phyloP scores from a whole-genome alignment of 2,888 invertebrate species.

The Leptinotarsa rubiginosa region DNA sequence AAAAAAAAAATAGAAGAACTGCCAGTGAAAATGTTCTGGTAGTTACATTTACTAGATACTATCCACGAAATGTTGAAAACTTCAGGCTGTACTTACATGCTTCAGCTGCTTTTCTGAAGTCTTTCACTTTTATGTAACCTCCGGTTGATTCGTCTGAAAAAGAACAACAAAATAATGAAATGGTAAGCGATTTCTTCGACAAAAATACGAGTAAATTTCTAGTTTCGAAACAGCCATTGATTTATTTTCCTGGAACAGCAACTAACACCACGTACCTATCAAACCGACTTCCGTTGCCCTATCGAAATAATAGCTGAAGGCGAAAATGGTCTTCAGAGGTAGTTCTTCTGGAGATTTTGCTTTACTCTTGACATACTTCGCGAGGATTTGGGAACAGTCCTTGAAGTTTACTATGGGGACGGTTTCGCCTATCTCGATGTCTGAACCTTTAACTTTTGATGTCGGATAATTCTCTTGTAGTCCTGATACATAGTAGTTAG shows the following conservation, averaged over 20 bases:
- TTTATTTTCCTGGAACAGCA: too few species aligned
- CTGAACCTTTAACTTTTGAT: slow-evolving; percentile 61
- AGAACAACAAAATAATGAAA: slow-evolving; percentile 29
- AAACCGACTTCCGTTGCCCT: slow-evolving; percentile 88
- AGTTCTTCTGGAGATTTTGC: slow-evolving; percentile 63
- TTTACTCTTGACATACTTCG: slow-evolving; percentile 69
- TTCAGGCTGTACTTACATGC: slow-evolving; percentile 55
- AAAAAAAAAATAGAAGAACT: neutral
- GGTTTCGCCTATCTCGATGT: slow-evolving; percentile 69
- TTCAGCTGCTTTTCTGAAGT: slow-evolving; percentile 76
- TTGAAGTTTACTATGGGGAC: slow-evolving; percentile 75
- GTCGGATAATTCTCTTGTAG: slow-evolving; percentile 60
- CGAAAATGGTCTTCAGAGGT: slow-evolving; percentile 72
- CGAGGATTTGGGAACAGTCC: slow-evolving; percentile 71
- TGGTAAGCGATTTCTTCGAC: neutral
- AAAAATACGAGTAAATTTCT: too few species aligned
- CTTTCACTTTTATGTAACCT: slow-evolving; percentile 77
- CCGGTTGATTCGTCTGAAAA: slow-evolving; percentile 75
- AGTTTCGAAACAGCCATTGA: too few species aligned
- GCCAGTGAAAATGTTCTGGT: too few species aligned
- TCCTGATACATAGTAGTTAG: slow-evolving; percentile 77
- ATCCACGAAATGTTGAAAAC: neutral
- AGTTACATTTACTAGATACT: too few species aligned
- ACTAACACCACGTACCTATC: slow-evolving; percentile 69
- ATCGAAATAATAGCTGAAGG: slow-evolving; percentile 96